Base-by-base conservation (phyloP, 1,140 invertebrate genomes). In the Aphelenchoides besseyi region DNA sequence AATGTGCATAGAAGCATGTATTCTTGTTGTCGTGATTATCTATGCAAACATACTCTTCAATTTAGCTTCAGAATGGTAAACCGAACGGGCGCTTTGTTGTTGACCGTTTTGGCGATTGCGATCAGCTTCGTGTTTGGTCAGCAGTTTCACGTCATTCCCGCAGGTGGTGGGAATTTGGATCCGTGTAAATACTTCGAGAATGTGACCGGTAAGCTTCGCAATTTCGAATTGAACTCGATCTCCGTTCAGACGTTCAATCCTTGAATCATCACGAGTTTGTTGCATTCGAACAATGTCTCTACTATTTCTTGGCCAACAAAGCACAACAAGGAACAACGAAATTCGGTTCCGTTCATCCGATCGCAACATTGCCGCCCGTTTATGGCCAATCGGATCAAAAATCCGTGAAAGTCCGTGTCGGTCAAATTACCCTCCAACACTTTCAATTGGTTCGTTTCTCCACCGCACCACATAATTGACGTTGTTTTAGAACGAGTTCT, bases 301-400 rank as follows among this genome's bases (percentile, higher is more conserved):
- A 84, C 64, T 83, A 83, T 33, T 84, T 73, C 55, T 66, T 83
- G 16, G 81, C 81, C 29, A 84, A 78, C 33, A 75, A 83, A 36
- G 77, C 73, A 18, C 82, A 82, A 36, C 79, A 82, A 36, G 30
- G 18, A 8, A 36, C 68, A 30, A 32, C 41, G 12, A 41, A 79
- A 9, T 75, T 78, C 16, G 80, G 80, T 18, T 54, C 81, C 8
- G 62, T 79, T 3, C 81, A 83, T 33, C 75, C 81, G 9, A 84
- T 83, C 28, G 82, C 81, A 18, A 70, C 82, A 0, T 36, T 83
- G 28, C 82, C 81, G 16, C 81, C 81, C 2, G 75, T 59, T 53
- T 82, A 76, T 63, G 66, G 71, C 52, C 53, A 61, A 68, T 72
- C 28, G 35, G 54, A 76, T 18, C 32, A 71, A 48, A 12, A 75